Evolutionary conservation across 2,888 invertebrate species (phyloP).

Genomic region (Aporophyla lueneburgensis): DNA sequence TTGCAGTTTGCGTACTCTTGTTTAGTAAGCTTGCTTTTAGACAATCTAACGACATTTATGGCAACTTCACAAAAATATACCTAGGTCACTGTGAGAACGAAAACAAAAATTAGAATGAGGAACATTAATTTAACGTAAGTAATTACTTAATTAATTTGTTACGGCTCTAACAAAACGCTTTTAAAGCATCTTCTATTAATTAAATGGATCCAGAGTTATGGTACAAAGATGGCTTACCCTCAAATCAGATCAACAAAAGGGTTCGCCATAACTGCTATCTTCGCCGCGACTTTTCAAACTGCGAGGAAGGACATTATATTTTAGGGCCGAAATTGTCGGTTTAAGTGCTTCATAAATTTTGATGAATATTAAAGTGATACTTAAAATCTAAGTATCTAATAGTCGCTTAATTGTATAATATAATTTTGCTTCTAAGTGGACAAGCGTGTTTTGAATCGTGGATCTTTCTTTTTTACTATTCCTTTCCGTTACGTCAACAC

Average conservation of each 20-base stretch:
- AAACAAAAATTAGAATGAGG: background rate
- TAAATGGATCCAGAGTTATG: conserved; percentile 30
- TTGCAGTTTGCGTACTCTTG: conserved; percentile 27
- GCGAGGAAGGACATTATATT: conserved; percentile 57
- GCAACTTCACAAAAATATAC: background rate
- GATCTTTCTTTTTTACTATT: conserved; percentile 14
- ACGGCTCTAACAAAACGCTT: conserved; percentile 12
- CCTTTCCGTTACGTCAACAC: conserved; percentile 33
- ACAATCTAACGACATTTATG: background rate
- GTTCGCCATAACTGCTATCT: conserved; percentile 42
- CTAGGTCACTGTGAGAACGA: background rate
- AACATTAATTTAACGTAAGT: conserved; percentile 10
- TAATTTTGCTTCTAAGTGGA: conserved; percentile 37
- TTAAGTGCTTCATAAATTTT: conserved; percentile 57
- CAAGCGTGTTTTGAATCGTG: conserved; percentile 22
- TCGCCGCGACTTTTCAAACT: conserved; percentile 55
- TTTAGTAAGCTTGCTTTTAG: conserved; percentile 5
- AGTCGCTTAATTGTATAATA: conserved; percentile 51
- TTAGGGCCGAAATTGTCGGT: conserved; percentile 44
- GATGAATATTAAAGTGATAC: conserved; percentile 60
- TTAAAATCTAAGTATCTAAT: conserved; percentile 55
- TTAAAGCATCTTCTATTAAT: conserved; percentile 33
- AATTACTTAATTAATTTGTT: conserved; percentile 18
- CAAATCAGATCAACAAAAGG: conserved; percentile 43
- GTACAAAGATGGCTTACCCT: conserved; percentile 20